Base-by-base conservation (phyloP, 2,113 vertebrate genomes). In the Thryonomys swinderianus region DNA sequence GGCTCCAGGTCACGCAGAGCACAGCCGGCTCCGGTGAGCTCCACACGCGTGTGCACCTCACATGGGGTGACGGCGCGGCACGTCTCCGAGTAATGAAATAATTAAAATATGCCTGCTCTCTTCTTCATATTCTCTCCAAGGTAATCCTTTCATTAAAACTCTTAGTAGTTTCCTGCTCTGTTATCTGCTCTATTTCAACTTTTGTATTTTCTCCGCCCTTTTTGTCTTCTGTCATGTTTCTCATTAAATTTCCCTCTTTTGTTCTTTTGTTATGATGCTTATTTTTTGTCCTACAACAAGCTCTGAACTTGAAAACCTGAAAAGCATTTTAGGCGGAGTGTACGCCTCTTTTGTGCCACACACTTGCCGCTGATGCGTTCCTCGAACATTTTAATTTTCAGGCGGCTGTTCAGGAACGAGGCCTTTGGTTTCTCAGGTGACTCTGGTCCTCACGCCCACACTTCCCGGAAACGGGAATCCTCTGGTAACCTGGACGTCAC, bases 281-380 rank as follows among this genome's bases (percentile, higher is more conserved):
- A 51, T 5, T 80, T 61, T 84, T 14, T 34, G 37, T 83, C 93
- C 89, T 94, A 62, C 96, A 85, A 93, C 90, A 94, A 42, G 95
- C 93, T 95, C 97, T 96, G 95, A 96, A 93, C 86, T 76, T 83
- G 48, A 93, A 94, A 95, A 92, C 67, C 64, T n/a, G 37, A 73
- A 69, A 91, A 71, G 78, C 34, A 42, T 84, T 95, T 88, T 95
- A 69, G 92, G 59, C 13, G 42, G 64, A 51, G 25, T 62, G 32
- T 79, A 88, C 87, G 64, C 21, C 18, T 45, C 57, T 9, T 12
- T 17, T 1, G 30, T 18, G 61, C 51, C 90, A 25, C 66, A 18
- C 18, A 5, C 71, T 66, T 67, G 62, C 12, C 7, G 2, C 66
- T 7, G 14, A 13, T 4, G n/a, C 10, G n/a, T 59, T 37, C 3